Conservation (phyloP, 1,140 invertebrate species). For the Chironomus striatipennis region DNA sequence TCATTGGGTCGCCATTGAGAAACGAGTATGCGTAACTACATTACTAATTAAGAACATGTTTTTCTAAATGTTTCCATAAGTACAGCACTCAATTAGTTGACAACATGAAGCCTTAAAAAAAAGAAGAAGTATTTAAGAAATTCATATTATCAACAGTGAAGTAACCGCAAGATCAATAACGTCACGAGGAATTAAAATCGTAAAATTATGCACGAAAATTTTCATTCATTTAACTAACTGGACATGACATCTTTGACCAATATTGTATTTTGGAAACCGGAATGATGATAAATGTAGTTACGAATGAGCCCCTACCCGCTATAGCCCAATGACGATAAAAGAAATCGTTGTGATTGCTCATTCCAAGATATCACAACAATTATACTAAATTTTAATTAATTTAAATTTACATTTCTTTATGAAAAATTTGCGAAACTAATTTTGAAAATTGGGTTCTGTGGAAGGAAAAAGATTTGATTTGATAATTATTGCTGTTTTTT, state of each 20-base stretch:
- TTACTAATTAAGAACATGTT: background rate
- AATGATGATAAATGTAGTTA: background rate
- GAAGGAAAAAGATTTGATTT: too few relatives aligned
- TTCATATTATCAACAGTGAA: background rate
- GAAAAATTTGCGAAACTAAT: too few relatives aligned
- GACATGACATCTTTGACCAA: too few relatives aligned
- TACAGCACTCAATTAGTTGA: background rate
- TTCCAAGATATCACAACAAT: background rate
- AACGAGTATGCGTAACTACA: slow-evolving; percentile 19
- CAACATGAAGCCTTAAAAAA: background rate
- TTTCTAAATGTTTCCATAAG: background rate
- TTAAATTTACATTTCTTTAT: background rate
- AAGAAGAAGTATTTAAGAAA: background rate
- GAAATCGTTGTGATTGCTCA: background rate
- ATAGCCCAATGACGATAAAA: background rate
- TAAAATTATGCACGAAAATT: too few relatives aligned
- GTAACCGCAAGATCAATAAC: background rate
- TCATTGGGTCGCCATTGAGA: slow-evolving; percentile 17
- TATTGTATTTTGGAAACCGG: background rate
- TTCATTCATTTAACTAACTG: too few relatives aligned
- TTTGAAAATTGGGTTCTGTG: too few relatives aligned
- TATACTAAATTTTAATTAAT: background rate
- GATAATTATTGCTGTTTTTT: too few relatives aligned
- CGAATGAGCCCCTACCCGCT: slow-evolving; percentile 10
- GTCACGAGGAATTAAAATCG: background rate